Evolutionary conservation across 2,113 vertebrate genomes (phyloP).

Genomic region (Noturus placidus): DNA sequence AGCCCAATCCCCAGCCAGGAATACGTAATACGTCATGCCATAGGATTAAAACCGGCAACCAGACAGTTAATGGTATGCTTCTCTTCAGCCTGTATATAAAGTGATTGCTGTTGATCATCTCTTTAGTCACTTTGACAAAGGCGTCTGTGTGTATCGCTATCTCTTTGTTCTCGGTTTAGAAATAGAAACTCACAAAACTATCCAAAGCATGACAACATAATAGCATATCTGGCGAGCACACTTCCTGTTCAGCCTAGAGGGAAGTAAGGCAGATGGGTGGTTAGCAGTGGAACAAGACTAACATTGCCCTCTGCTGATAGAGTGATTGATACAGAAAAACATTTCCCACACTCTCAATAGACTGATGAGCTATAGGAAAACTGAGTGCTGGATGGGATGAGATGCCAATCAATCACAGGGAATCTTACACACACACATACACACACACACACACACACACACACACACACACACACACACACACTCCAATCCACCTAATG

Average conservation of each 20-base stretch:
- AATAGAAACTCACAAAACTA: constrained; percentile 15
- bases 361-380: not conserved
- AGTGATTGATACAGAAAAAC: not conserved
- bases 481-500: not conserved
- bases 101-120: not conserved
- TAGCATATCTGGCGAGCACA: constrained; percentile 31
- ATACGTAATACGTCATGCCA: not conserved
- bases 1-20: not conserved
- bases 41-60: not conserved
- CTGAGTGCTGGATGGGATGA: not conserved
- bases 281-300: not conserved
- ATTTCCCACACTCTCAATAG: constrained; percentile 7
- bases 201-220: constrained; percentile 15
- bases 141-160: not conserved
- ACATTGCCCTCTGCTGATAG: constrained; percentile 62
- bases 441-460: not conserved
- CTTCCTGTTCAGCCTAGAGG: constrained; percentile 20
- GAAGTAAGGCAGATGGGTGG: not conserved
- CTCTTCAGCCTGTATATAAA: not conserved
- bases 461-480: not conserved
- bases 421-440: not conserved
- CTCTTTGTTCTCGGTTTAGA: not conserved
- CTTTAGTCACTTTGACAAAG: not conserved
- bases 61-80: not conserved
- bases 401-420: not conserved